Conservation (phyloP, 2,888 invertebrate species). For the Icerya purchasi region DNA sequence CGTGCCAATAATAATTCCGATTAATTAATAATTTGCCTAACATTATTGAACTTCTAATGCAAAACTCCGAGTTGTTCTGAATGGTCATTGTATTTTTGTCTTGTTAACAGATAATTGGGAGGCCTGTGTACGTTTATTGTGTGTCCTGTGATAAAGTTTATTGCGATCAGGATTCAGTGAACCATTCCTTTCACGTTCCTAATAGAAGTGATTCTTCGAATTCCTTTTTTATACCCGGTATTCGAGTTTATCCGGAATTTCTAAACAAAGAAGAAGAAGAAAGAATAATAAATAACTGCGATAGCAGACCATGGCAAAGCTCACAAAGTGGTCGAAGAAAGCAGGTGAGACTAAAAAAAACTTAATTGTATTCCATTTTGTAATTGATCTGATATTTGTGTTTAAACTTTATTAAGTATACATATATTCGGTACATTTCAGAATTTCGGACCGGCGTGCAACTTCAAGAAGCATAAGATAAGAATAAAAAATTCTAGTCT, state of each 20-base stretch:
- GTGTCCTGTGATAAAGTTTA: constrained; percentile 50
- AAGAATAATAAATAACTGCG: constrained; percentile 42
- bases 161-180: constrained; percentile 43
- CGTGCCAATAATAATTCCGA: no score
- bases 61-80: no score
- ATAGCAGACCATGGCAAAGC: constrained; percentile 60
- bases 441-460: constrained; percentile 96
- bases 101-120: no score
- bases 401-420: no score
- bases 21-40: no score
- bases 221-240: constrained; percentile 28
- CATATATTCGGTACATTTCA: constrained; percentile 24
- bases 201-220: constrained; percentile 38
- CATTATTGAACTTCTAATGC: no score
- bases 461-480: constrained; percentile 83
- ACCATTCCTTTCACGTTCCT: constrained; percentile 40
- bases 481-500: constrained; percentile 55
- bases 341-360: no score
- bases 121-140: constrained; percentile 42
- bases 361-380: no score
- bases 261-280: constrained; percentile 45
- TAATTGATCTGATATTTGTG: no score
- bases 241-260: constrained; percentile 40
- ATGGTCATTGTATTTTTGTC: no score
- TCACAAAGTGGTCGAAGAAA: constrained; percentile 93